These are phyloP conservation scores for Heterodera schachtii DNA, from an alignment of 1,140 invertebrate species.

Conservation along the genomic window DNA sequence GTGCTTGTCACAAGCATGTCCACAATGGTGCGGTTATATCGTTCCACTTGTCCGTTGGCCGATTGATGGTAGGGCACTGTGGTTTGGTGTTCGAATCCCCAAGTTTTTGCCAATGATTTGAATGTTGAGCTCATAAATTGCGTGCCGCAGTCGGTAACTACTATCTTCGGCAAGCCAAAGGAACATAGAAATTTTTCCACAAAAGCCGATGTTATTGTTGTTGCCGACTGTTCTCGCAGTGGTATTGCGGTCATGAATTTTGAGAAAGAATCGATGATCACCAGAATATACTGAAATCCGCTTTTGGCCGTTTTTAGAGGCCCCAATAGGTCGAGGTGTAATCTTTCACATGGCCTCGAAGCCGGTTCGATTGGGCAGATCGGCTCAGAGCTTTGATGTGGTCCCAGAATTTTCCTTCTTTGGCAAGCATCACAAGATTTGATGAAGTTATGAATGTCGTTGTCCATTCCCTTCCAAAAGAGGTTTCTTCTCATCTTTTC, in stretches of 20 bases:
- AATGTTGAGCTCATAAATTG: conserved; percentile 23
- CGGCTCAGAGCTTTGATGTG: neutral
- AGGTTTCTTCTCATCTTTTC: conserved; percentile 19
- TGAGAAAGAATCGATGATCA: conserved; percentile 22
- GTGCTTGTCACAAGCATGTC: conserved; percentile 11
- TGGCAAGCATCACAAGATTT: conserved; percentile 17
- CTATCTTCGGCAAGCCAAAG: neutral
- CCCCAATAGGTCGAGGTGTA: conserved; percentile 12
- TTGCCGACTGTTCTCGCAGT: conserved; percentile 8
- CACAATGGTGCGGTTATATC: conserved; percentile 1
- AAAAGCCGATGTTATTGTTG: neutral
- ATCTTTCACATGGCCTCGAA: conserved; percentile 1
- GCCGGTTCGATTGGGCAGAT: conserved; percentile 9
- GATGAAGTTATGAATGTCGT: conserved; percentile 9
- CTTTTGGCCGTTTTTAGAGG: neutral
- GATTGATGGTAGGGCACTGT: conserved; percentile 18
- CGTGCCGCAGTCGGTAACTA: conserved; percentile 17
- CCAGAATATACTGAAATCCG: conserved; percentile 15
- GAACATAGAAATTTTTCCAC: conserved; percentile 13
- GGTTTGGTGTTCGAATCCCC: conserved; percentile 3
- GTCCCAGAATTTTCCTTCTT: conserved; percentile 19
- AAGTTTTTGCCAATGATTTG: neutral
- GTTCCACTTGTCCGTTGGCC: conserved; percentile 15
- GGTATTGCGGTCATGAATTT: conserved; percentile 19
- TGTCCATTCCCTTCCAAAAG: conserved; percentile 1